These are phyloP conservation scores for Holothuria glaberrima DNA, from an alignment of 35 echinoderm and acorn worm species.

Conservation along the genomic window DNA sequence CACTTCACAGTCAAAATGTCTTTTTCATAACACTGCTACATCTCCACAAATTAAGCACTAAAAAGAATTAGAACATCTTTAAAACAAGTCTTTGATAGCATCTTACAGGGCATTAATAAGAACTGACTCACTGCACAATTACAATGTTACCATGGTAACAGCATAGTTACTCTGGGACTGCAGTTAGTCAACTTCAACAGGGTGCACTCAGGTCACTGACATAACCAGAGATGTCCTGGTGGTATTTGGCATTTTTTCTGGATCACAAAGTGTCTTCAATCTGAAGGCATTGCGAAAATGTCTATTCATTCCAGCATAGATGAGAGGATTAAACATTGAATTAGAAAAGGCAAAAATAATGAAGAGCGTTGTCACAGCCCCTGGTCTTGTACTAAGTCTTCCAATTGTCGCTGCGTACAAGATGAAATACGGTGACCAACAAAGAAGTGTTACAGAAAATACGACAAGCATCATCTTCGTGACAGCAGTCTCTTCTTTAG, in stretches of 20 bases:
- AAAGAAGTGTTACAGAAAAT: background rate
- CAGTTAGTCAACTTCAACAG: too few relatives aligned
- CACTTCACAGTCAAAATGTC: too few relatives aligned
- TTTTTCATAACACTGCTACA: too few relatives aligned
- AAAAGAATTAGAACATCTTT: too few relatives aligned
- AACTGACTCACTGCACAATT: too few relatives aligned
- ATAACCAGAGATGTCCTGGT: background rate
- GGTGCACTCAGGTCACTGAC: too few relatives aligned
- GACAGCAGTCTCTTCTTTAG: constrained; percentile 23
- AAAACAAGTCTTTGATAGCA: too few relatives aligned
- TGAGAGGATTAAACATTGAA: constrained; percentile 30
- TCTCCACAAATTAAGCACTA: too few relatives aligned
- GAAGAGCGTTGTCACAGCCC: background rate
- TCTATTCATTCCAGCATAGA: constrained; percentile 19
- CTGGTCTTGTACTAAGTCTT: background rate
- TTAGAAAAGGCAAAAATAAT: constrained; percentile 26
- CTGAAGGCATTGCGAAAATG: constrained; percentile 25
- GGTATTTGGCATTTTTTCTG: background rate
- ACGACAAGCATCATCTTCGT: constrained; percentile 5
- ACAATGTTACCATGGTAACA: too few relatives aligned
- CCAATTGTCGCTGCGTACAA: background rate
- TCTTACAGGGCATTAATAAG: too few relatives aligned
- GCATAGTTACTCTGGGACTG: too few relatives aligned
- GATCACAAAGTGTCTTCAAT: background rate
- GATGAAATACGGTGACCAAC: constrained; percentile 41